Percentiles rank a stretch among this genome's conserved stretches.
These are phyloP conservation scores for Apostichopus japonicus DNA, from an alignment of 35 echinoderm and acorn worm genomes.

Conservation along the genomic window DNA sequence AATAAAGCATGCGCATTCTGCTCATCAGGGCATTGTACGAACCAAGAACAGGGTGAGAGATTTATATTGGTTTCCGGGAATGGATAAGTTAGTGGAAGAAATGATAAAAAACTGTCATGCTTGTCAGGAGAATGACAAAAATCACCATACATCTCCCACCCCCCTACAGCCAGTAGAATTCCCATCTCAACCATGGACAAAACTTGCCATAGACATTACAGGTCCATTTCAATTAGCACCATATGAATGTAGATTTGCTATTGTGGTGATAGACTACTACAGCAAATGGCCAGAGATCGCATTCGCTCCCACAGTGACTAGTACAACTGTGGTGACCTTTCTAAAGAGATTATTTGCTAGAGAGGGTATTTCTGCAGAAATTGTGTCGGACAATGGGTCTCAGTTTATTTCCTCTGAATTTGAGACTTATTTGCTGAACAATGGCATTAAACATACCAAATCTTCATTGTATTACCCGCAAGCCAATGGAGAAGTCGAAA, in stretches of 20 bases:
- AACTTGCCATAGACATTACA: conserved; percentile 68
- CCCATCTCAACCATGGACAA: conserved; percentile 63
- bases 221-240: conserved; percentile 58
- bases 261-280: conserved; percentile 69
- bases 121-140: conserved; percentile 69
- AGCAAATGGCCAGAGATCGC: conserved; percentile 80
- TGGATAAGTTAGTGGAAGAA: conserved; percentile 60
- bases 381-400: conserved; percentile 69
- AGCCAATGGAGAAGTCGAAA: conserved; percentile 72
- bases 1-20: conserved; percentile 62
- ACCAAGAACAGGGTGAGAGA: conserved; percentile 66
- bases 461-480: conserved; percentile 64
- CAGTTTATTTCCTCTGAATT: conserved; percentile 78
- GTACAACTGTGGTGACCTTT: conserved; percentile 45
- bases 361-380: conserved; percentile 52
- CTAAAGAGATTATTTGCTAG: conserved; percentile 61
- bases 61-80: conserved; percentile 71
- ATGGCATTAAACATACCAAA: conserved; percentile 59
- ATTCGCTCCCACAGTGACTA: conserved; percentile 54
- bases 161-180: conserved; percentile 68
- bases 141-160: background rate
- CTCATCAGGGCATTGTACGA: conserved; percentile 75
- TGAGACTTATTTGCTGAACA: conserved; percentile 38
- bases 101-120: conserved; percentile 42
- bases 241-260: conserved; percentile 65